Evolutionary conservation across 2,797 vertebrate species (phyloP).

Genomic region (Champsocephalus gunnari): DNA sequence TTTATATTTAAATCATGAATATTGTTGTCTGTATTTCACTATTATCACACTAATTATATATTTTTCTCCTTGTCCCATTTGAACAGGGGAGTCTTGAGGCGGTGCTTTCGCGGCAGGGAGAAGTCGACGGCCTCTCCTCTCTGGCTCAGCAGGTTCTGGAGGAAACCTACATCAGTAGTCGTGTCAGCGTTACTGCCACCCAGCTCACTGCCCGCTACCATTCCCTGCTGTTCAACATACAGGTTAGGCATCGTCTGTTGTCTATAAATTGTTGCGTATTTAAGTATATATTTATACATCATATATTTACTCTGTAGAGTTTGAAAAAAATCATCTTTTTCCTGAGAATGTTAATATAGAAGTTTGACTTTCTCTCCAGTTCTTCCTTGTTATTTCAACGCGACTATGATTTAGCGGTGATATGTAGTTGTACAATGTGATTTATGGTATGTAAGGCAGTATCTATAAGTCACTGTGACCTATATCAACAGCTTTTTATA

Average conservation of each 20-base stretch:
- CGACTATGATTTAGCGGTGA: not conserved
- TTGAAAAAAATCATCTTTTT: not conserved
- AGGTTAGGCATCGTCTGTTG: slow-evolving; percentile 61
- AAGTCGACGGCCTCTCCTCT: slow-evolving; percentile 91
- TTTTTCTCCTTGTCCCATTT: slow-evolving; percentile 22
- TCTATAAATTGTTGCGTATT: not conserved
- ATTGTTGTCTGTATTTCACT: not conserved
- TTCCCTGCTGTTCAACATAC: slow-evolving; percentile 90
- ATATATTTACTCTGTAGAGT: not conserved
- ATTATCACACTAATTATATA: slow-evolving; percentile 12
- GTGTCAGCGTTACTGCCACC: slow-evolving; percentile 89
- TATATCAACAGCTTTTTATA: not conserved
- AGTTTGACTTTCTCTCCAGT: not conserved
- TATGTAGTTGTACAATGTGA: not conserved
- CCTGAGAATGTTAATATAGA: not conserved
- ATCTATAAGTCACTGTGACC: not conserved
- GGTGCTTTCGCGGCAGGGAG: slow-evolving; percentile 87
- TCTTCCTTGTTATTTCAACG: not conserved
- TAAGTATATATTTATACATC: not conserved
- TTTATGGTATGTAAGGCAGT: not conserved
- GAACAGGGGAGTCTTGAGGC: slow-evolving; percentile 90
- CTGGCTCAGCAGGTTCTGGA: slow-evolving; percentile 94
- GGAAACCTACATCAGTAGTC: slow-evolving; percentile 88
- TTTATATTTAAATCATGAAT: slow-evolving; percentile 15
- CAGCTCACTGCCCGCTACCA: slow-evolving; percentile 94